Percentiles rank a stretch among this genome's conserved stretches.
Conservation (phyloP, 2,888 invertebrate genomes). For the Aphidoletes aphidimyza region DNA sequence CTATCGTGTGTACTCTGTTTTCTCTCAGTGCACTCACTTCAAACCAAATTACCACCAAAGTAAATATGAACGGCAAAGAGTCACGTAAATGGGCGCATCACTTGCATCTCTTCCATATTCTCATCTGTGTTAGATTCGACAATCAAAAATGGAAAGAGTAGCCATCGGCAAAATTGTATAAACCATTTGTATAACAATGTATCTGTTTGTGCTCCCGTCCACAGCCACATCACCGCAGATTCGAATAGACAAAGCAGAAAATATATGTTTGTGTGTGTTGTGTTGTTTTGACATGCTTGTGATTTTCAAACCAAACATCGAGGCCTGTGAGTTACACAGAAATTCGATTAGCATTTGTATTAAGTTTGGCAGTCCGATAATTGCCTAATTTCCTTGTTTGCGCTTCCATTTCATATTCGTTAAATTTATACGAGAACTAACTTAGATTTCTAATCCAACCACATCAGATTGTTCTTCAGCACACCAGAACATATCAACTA, state of each 20-base stretch:
- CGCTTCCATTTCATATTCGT: background rate
- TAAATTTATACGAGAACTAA: background rate
- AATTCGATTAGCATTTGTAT: slow-evolving; percentile 26
- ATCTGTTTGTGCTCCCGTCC: background rate
- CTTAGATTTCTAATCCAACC: background rate
- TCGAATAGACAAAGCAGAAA: background rate
- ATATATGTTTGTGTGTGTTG: background rate
- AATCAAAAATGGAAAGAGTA: background rate
- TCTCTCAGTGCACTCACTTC: too few species aligned
- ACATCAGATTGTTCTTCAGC: too few species aligned
- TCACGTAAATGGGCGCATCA: slow-evolving; percentile 22
- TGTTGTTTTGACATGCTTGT: background rate
- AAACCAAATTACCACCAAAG: background rate
- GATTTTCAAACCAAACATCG: background rate
- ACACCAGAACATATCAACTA: background rate
- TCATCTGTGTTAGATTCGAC: background rate
- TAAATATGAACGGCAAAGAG: background rate
- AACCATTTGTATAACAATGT: background rate
- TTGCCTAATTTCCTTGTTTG: background rate
- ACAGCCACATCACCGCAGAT: slow-evolving; percentile 27
- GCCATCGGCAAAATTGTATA: background rate
- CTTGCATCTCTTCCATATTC: background rate
- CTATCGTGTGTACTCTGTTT: too few species aligned
- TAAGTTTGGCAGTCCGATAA: slow-evolving; percentile 3
- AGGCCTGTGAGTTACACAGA: too few species aligned